A percentile compares a stretch with the other conserved stretches of the same genome.
Conservation (phyloP, 2,113 vertebrate species). For the Pachyramphus minor region DNA sequence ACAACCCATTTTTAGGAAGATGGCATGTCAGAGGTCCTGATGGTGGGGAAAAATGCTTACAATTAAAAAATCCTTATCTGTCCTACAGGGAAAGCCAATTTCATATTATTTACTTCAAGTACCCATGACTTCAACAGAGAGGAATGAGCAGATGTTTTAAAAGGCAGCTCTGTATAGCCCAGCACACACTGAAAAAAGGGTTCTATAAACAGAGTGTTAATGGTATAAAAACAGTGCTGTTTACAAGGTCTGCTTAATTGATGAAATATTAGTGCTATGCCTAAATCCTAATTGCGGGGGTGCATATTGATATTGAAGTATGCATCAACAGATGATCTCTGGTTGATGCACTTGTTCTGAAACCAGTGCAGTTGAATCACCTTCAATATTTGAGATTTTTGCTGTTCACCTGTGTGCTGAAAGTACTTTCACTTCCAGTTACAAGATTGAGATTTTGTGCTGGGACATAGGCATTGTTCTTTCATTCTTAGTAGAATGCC, state of each 20-base stretch:
- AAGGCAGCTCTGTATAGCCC: neutral
- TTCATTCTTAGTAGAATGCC: neutral
- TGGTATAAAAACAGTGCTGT: neutral
- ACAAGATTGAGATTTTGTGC: neutral
- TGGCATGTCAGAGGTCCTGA: neutral
- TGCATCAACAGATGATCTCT: neutral
- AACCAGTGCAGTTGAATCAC: neutral
- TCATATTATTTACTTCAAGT: neutral
- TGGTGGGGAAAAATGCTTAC: neutral
- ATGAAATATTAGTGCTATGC: neutral
- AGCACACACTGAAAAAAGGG: neutral
- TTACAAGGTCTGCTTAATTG: neutral
- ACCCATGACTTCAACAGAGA: neutral
- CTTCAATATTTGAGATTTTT: neutral
- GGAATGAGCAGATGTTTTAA: neutral
- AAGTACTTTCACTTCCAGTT: neutral
- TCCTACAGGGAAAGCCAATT: neutral
- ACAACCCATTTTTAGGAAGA: neutral
- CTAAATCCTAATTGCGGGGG: neutral
- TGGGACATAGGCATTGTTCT: neutral
- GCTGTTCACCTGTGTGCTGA: neutral
- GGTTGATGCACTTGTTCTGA: neutral
- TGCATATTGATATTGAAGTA: neutral
- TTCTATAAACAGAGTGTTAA: neutral
- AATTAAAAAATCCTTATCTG: neutral